These are phyloP conservation scores for Hycleus phaleratus DNA, from an alignment of 1,140 invertebrate genomes.

Conservation along the genomic window DNA sequence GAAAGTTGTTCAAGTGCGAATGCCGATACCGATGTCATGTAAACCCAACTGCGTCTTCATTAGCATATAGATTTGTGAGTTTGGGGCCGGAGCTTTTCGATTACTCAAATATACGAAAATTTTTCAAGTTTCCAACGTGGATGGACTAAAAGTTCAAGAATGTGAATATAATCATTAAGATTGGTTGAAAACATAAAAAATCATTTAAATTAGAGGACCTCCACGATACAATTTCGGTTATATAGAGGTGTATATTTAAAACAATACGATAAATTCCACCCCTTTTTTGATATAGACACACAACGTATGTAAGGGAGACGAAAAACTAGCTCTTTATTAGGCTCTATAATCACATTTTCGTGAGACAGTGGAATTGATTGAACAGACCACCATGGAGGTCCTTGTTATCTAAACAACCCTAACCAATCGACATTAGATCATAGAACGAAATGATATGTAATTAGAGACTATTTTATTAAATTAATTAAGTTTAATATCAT, in stretches of 20 bases:
- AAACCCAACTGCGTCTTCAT: constrained; percentile 18
- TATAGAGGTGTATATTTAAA: no score
- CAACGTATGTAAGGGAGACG: no score
- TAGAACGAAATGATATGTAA: constrained; percentile 22
- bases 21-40: constrained; percentile 14
- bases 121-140: not conserved
- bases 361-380: constrained; percentile 15
- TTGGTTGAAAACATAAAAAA: constrained; percentile 1
- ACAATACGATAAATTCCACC: constrained; percentile 3
- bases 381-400: constrained; percentile 13
- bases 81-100: not conserved
- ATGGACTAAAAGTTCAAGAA: not conserved
- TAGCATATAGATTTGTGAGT: constrained; percentile 23
- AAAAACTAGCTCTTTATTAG: not conserved
- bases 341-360: not conserved
- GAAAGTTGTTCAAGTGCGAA: constrained; percentile 20
- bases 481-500: constrained; percentile 14
- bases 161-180: not conserved
- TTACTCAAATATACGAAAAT: no score
- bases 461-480: constrained; percentile 16
- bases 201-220: constrained; percentile 15
- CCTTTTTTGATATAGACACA: not conserved
- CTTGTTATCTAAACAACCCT: constrained; percentile 13
- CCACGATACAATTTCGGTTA: not conserved
- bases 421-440: not conserved